Percentiles rank a stretch among this genome's conserved stretches.
Evolutionary conservation across 2,113 vertebrate species (phyloP).

Genomic region (Crotalus horridus): DNA sequence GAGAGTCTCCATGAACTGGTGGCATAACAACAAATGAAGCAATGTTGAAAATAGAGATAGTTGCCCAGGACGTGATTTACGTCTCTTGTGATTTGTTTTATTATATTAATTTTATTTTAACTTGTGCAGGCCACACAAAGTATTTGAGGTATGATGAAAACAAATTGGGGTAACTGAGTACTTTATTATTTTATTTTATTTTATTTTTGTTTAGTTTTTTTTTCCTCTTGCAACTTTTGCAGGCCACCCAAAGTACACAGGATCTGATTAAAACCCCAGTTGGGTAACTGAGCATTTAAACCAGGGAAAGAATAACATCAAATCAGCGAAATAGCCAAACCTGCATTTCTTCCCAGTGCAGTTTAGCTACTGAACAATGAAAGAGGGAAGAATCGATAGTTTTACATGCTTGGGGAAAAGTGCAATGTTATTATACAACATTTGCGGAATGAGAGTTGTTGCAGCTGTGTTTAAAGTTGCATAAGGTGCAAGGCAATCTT

Average conservation of each 20-base stretch:
- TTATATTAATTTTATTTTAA: neutral
- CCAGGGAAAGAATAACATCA: neutral
- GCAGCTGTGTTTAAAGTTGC: neutral
- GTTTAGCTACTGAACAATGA: neutral
- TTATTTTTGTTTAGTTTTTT: neutral
- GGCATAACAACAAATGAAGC: neutral
- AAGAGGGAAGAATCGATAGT: neutral
- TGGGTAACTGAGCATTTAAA: neutral
- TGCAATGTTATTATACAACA: neutral
- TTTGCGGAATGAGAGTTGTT: neutral
- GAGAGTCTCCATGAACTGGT: neutral
- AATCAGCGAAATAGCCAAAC: neutral
- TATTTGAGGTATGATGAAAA: neutral
- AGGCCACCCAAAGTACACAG: neutral
- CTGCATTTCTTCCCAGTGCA: neutral
- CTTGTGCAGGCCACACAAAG: neutral
- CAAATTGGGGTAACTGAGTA: neutral
- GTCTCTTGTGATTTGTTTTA: neutral
- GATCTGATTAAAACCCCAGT: neutral
- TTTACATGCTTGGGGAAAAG: constrained; percentile 14
- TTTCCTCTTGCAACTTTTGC: neutral
- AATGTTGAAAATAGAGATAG: neutral
- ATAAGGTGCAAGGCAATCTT: neutral
- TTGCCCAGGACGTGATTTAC: neutral
- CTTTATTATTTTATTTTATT: neutral